phyloP scores from a whole-genome alignment of 2,888 invertebrate genomes.

The Crossocerus cetratus region DNA sequence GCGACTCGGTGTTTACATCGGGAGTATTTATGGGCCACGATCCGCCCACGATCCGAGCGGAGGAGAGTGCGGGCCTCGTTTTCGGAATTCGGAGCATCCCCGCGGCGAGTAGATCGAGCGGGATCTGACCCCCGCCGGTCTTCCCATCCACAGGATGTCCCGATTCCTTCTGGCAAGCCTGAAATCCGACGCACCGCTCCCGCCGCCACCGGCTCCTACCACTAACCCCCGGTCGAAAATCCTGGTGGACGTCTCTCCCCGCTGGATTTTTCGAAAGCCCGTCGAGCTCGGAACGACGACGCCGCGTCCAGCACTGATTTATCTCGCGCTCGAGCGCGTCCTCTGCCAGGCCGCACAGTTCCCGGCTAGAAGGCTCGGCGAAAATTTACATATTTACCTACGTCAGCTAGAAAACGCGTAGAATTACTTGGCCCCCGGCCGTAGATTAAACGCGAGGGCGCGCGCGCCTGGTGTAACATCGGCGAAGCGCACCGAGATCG shows the following conservation, averaged over 20 bases:
- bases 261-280: neutral
- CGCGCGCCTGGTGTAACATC: neutral
- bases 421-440: neutral
- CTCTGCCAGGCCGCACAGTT: too few species aligned
- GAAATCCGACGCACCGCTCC: slow-evolving; percentile 23
- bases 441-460: neutral
- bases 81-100: slow-evolving; percentile 64
- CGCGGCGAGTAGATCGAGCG: slow-evolving; percentile 49
- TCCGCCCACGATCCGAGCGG: slow-evolving; percentile 65
- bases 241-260: neutral
- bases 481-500: neutral
- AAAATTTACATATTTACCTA: too few species aligned
- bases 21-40: slow-evolving; percentile 71
- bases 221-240: slow-evolving; percentile 6
- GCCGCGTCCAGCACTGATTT: neutral
- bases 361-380: too few species aligned
- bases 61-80: slow-evolving; percentile 52
- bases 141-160: slow-evolving; percentile 35
- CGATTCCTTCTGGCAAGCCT: slow-evolving; percentile 23
- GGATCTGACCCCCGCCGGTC: slow-evolving; percentile 48
- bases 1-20: slow-evolving; percentile 70
- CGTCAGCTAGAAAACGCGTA: neutral
- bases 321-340: neutral
- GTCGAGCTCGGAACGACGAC: neutral
- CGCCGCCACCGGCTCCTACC: neutral